Conservation (phyloP, 2,797 vertebrate genomes). For the Scleropages formosus region DNA sequence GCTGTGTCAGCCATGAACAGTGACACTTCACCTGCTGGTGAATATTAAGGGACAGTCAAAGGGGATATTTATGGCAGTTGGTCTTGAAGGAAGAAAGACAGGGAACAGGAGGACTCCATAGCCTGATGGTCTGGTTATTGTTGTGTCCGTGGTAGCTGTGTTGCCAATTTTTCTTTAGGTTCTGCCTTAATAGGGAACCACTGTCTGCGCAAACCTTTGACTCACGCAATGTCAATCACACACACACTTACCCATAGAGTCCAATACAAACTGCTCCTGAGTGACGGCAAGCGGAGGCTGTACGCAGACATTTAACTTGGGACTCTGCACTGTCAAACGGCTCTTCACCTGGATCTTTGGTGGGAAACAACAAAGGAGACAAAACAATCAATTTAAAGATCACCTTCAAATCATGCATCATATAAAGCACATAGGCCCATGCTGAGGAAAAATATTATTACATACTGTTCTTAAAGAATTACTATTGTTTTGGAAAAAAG, state of each 20-base stretch:
- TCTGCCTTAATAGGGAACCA: neutral
- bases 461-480: too few relatives aligned
- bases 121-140: slow-evolving; percentile 6
- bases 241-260: slow-evolving; percentile 74
- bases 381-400: neutral
- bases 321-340: slow-evolving; percentile 60
- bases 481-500: neutral
- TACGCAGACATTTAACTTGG: slow-evolving; percentile 76
- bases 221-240: neutral
- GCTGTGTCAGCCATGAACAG: neutral
- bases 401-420: neutral
- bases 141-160: neutral
- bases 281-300: slow-evolving; percentile 79
- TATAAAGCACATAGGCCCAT: too few relatives aligned
- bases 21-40: neutral
- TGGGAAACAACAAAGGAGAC: neutral
- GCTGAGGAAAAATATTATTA: neutral
- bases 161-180: too few relatives aligned
- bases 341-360: slow-evolving; percentile 77
- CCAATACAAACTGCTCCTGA: slow-evolving; percentile 79
- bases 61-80: neutral
- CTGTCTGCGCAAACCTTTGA: neutral
- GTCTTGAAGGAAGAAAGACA: neutral
- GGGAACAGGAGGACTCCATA: too few relatives aligned
- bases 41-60: neutral